Percentiles rank a stretch among this genome's conserved stretches.
phyloP scores from a whole-genome alignment of 2,797 vertebrate genomes.

The Ataeniobius toweri region DNA sequence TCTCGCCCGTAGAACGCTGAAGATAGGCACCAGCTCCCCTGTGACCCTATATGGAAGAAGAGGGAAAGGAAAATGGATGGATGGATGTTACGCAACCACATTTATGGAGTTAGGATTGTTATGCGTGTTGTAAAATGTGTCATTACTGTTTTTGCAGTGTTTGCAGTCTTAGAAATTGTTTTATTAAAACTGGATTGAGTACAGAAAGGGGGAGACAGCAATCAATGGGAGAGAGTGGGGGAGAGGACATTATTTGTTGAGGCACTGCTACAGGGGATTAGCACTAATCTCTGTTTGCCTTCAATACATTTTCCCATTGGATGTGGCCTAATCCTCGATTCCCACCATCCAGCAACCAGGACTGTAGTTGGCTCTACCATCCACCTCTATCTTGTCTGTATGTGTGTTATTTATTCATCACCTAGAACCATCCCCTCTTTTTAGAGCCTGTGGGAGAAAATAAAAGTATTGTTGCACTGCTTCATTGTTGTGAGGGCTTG shows the following conservation, averaged over 20 bases:
- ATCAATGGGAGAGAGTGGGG: conserved; percentile 22
- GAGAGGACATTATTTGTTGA: conserved; percentile 47
- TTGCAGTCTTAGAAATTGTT: neutral
- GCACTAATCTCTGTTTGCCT: conserved; percentile 72
- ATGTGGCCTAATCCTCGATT: conserved; percentile 62
- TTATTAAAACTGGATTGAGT: conserved; percentile 3
- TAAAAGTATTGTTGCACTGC: conserved; percentile 16
- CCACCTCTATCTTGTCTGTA: conserved; percentile 9
- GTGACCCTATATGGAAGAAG: no score
- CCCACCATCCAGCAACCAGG: conserved; percentile 32
- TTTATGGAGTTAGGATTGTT: neutral
- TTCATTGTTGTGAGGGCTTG: conserved; percentile 13
- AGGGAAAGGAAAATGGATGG: no score
- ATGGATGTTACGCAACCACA: neutral
- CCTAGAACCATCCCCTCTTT: conserved; percentile 25
- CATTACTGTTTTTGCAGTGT: neutral
- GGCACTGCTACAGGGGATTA: conserved; percentile 73
- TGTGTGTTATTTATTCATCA: conserved; percentile 28
- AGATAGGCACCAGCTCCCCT: no score
- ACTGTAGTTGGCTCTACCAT: conserved; percentile 49
- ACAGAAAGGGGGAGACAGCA: conserved; percentile 20
- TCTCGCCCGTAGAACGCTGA: no score
- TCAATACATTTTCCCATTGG: conserved; percentile 62
- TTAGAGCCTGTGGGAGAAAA: neutral
- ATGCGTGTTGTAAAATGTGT: neutral